Percentiles rank a stretch among this genome's conserved stretches.
phyloP scores from a whole-genome alignment of 2,113 vertebrate species.

The Elanoides forficatus region DNA sequence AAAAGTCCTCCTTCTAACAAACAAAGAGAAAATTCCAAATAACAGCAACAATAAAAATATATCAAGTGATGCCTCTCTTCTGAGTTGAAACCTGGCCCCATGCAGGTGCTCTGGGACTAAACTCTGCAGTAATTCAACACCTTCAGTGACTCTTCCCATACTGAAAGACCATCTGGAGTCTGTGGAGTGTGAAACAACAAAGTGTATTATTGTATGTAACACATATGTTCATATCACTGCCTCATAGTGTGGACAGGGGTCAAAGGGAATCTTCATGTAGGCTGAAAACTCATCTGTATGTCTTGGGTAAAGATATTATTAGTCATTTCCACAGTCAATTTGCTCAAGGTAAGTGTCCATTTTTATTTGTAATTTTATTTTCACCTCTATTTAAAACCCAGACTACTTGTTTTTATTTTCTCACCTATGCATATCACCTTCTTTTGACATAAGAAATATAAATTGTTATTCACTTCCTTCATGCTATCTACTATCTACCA shows the following conservation, averaged over 20 bases:
- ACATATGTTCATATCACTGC: not conserved
- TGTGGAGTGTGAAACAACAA: not conserved
- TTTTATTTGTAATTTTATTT: not conserved
- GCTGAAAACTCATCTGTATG: not conserved
- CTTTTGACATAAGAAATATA: not conserved
- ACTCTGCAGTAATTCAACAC: not conserved
- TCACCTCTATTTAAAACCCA: not conserved
- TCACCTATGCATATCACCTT: not conserved
- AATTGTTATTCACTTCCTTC: not conserved
- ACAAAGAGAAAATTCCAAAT: not conserved
- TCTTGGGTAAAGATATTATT: not conserved
- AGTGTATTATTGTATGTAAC: not conserved
- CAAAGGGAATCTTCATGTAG: not conserved
- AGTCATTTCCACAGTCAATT: not conserved
- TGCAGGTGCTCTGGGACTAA: not conserved
- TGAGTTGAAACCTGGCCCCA: not conserved
- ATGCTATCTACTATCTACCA: not conserved
- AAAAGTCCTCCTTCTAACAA: not conserved
- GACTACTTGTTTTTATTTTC: not conserved
- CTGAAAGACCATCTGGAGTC: not conserved
- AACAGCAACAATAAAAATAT: not conserved
- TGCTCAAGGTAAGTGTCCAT: not conserved
- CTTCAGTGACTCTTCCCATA: not conserved
- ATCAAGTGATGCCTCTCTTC: not conserved
- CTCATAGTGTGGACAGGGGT: not conserved